Conservation (phyloP, 2,113 vertebrate genomes). For the Myiozetetes cayanensis region DNA sequence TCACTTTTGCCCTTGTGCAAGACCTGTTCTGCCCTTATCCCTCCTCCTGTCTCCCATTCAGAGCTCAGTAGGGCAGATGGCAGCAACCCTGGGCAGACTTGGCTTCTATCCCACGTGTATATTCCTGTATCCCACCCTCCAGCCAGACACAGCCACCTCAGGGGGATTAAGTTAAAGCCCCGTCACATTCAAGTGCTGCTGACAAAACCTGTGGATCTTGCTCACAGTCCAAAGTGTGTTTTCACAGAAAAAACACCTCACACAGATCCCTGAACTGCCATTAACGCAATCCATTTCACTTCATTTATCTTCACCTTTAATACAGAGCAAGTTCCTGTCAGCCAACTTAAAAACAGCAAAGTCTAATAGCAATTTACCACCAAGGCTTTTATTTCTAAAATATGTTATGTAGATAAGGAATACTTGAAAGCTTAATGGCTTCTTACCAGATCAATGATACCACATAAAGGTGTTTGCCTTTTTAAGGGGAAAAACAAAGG, state of each 20-base stretch:
- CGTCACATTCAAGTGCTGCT: fast-evolving
- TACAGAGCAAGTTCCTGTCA: not conserved
- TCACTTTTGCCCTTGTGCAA: not conserved
- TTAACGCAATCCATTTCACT: not conserved
- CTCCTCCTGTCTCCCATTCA: not conserved
- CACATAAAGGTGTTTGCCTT: not conserved
- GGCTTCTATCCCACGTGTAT: not conserved
- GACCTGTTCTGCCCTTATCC: not conserved
- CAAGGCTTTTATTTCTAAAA: conserved; percentile 42
- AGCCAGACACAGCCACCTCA: not conserved
- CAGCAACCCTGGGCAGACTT: not conserved
- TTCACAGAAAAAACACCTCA: not conserved
- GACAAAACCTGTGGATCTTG: not conserved
- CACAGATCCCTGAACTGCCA: not conserved
- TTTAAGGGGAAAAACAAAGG: not conserved
- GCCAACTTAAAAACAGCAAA: not conserved
- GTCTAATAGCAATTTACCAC: not conserved
- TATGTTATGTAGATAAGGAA: not conserved
- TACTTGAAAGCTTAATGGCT: conserved; percentile 6
- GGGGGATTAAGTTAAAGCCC: not conserved
- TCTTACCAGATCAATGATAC: conserved; percentile 13
- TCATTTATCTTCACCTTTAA: not conserved
- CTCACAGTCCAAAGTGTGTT: not conserved
- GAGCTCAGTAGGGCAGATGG: not conserved
- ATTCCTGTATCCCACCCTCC: not conserved